phyloP scores from a whole-genome alignment of 2,888 invertebrate genomes.

The Ophioninae sp. region DNA sequence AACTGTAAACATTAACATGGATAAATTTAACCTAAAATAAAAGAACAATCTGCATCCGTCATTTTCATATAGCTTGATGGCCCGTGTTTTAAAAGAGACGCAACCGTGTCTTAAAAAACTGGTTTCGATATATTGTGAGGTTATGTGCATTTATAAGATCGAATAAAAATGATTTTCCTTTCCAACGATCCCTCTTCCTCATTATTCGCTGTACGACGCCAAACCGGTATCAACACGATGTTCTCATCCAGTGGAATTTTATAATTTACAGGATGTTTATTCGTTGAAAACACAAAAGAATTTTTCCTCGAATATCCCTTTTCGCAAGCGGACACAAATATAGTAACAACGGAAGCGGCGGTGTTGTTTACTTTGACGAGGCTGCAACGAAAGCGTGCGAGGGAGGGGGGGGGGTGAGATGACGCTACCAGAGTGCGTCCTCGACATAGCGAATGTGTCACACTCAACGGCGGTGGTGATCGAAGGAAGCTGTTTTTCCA shows the following conservation, averaged over 20 bases:
- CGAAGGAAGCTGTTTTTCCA: conserved; percentile 74
- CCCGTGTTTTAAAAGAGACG: too few species aligned
- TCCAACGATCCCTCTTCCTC: too few species aligned
- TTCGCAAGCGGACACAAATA: conserved; percentile 7
- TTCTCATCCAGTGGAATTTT: conserved; percentile 2
- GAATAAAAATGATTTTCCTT: too few species aligned
- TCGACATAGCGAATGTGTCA: conserved; percentile 94
- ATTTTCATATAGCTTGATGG: too few species aligned
- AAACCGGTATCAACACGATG: conserved; percentile 1
- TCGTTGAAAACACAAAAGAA: conserved; percentile 15
- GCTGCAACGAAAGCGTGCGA: conserved; percentile 2
- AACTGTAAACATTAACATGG: too few species aligned
- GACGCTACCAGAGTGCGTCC: conserved; percentile 92
- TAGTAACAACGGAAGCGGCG: background rate
- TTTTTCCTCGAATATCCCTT: conserved; percentile 19
- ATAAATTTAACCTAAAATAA: too few species aligned
- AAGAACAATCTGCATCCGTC: too few species aligned
- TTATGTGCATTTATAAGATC: too few species aligned
- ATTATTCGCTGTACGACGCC: too few species aligned
- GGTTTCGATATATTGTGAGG: too few species aligned
- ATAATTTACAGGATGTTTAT: conserved; percentile 39
- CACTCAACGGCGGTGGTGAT: conserved; percentile 83
- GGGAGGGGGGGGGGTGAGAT: conserved; percentile 81
- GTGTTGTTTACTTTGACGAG: conserved; percentile 40
- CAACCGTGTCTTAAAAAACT: too few species aligned